A percentile compares a stretch with the other conserved stretches of the same genome.
Evolutionary conservation across 2,888 invertebrate genomes (phyloP).

Genomic region (Drosophila picticornis): DNA sequence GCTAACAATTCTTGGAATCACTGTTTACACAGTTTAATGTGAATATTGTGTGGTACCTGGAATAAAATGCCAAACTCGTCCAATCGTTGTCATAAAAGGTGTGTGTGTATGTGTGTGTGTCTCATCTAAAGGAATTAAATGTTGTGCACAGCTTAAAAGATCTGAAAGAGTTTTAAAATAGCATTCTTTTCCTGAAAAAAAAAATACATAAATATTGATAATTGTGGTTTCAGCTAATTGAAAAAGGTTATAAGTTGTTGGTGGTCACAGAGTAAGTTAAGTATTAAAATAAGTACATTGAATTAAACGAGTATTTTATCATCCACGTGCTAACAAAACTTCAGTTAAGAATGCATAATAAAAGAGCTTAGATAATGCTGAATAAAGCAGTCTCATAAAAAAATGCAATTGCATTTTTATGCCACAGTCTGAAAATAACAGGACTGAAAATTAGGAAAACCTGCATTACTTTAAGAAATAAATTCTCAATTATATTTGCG

Average conservation of each 20-base stretch:
- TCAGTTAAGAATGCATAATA: background rate
- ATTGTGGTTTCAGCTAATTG: background rate
- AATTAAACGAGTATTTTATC: background rate
- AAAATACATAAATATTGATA: background rate
- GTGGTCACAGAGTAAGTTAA: background rate
- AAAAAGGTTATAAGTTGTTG: background rate
- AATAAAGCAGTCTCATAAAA: background rate
- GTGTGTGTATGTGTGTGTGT: background rate
- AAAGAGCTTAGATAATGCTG: background rate
- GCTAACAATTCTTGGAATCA: conserved; percentile 36
- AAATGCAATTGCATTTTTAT: conserved; percentile 16
- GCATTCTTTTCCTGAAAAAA: background rate
- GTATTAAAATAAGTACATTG: background rate
- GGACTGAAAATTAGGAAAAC: background rate
- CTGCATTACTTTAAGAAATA: background rate
- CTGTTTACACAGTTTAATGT: conserved; percentile 2
- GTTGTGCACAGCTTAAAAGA: conserved; percentile 1
- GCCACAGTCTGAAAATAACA: background rate
- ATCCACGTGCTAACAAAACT: background rate
- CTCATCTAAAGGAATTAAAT: background rate
- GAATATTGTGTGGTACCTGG: conserved; percentile 20
- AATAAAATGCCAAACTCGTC: conserved; percentile 4
- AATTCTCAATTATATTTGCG: background rate
- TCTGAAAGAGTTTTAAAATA: background rate
- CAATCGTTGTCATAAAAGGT: background rate